phyloP scores from a whole-genome alignment of 1,140 invertebrate genomes.

The Hypsibius dujardini region DNA sequence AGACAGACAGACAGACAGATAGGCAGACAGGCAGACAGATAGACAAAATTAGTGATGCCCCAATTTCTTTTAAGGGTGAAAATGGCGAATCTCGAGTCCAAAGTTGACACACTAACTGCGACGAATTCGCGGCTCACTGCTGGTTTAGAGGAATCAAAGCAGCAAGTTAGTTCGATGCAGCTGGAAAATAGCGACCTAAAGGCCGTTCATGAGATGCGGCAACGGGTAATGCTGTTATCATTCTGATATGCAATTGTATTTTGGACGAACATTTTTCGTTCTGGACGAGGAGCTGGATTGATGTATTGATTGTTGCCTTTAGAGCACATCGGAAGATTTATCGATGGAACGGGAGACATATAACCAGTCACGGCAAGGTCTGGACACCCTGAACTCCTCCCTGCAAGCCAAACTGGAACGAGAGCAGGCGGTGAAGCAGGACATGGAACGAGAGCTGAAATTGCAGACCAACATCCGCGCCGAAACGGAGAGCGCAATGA shows the following conservation, averaged over 20 bases:
- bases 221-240: background rate
- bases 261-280: no score
- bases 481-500: constrained; percentile 91
- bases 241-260: background rate
- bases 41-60: no score
- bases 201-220: background rate
- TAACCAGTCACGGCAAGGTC: background rate
- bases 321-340: background rate
- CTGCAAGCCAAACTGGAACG: constrained; percentile 75
- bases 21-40: no score
- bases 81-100: background rate
- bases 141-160: background rate
- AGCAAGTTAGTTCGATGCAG: background rate
- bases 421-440: constrained; percentile 37
- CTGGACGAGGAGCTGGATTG: no score
- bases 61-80: background rate
- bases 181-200: constrained; percentile 6
- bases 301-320: background rate
- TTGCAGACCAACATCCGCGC: constrained; percentile 71
- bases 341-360: background rate
- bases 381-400: constrained; percentile 39
- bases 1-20: no score
- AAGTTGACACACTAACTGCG: background rate
- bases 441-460: constrained; percentile 65
- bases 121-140: background rate